Base-by-base conservation (phyloP, 2,113 vertebrate genomes). In the Plecturocebus donacophilus region DNA sequence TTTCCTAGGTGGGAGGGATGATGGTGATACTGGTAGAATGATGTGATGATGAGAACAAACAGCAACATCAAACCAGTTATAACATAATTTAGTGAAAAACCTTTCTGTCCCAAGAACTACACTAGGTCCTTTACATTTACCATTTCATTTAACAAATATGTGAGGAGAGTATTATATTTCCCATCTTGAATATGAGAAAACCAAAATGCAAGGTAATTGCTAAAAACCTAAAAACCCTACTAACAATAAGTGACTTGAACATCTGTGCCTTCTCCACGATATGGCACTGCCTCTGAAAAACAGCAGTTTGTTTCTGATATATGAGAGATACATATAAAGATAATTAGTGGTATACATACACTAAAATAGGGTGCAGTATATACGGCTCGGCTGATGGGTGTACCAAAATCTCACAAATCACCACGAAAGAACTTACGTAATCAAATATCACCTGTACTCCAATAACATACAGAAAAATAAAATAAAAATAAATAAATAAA, bases 121-220 rank as follows among this genome's bases (percentile, higher is more conserved):
- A 52, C 35, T 58, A 76, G 20, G 2, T 49, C 32, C 11, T 76
- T 81, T 82, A n/a, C 40, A 61, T n/a, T 87, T 61, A 87, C 40
- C 8, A 70, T 13, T 13, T 82, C 27, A 77, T 58, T 40, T 87
- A 76, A 47, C 2, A 83, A 68, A 58, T 19, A 35, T 30, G 38
- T 76, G 11, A n/a, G 14, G 25, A 87, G 5, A 94, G 77, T 10
- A 70, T 84, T 77, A 49, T 75, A 35, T 52, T 58, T 64, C 11
- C 16, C 52, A 86, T 30, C 54, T 87, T 58, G 82, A 76, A 47
- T 64, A 58, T 75, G n/a, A 75, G 84, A 94, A 94, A 91, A 87
- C 10, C 11, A 8, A 96, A 54, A 25, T 66, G 20, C 17, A 38
- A 85, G 6, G 2, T 45, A 85, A 71, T 27, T 70, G 38, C 23